Conservation (phyloP, 2,113 vertebrate genomes). For the Agelaius phoeniceus region DNA sequence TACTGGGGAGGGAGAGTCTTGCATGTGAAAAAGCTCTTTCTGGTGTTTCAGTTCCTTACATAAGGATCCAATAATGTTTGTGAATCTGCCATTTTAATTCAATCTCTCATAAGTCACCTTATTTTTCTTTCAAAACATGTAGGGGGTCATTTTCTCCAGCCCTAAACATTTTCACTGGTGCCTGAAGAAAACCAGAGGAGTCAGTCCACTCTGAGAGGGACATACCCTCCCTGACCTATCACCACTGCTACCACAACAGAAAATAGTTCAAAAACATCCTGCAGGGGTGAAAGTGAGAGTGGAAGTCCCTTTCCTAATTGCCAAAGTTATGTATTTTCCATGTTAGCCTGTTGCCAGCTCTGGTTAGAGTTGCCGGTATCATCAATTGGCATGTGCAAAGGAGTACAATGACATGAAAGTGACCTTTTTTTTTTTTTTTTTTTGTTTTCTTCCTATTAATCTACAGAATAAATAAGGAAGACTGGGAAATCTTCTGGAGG, state of each 20-base stretch:
- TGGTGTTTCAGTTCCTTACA: background rate
- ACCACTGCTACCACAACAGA: rapidly evolving
- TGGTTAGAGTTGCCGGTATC: background rate
- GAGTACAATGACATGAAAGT: background rate
- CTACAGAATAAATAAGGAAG: background rate
- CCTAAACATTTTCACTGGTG: rapidly evolving
- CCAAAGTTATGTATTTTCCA: background rate
- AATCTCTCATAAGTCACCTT: background rate
- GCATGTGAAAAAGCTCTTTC: background rate
- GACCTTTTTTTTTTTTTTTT: background rate
- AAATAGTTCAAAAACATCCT: background rate
- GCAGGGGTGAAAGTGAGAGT: background rate
- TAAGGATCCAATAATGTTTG: background rate
- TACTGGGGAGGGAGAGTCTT: background rate
- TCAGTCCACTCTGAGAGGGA: background rate
- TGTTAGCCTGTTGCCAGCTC: background rate
- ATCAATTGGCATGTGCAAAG: background rate
- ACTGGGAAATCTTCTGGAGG: background rate
- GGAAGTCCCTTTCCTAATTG: background rate
- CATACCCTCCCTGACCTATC: background rate
- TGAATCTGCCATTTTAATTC: background rate
- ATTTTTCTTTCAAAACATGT: background rate
- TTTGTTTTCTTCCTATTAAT: background rate
- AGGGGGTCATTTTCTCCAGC: background rate
- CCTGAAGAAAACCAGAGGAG: background rate